Conservation (phyloP, 2,113 vertebrate genomes). For the Pseudopodoces humilis region DNA sequence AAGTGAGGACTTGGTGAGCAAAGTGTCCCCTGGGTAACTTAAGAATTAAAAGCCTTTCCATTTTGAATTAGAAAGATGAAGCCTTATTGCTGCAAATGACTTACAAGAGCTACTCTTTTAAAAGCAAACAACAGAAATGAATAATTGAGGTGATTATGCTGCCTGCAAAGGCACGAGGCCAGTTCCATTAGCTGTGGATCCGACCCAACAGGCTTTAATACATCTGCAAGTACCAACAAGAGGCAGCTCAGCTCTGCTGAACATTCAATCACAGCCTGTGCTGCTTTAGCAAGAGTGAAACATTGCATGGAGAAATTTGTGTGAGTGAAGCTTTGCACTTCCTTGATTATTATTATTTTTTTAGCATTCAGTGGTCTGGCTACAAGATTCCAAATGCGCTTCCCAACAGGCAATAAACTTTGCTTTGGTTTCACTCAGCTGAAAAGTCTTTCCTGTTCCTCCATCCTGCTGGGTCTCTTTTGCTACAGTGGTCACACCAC, state of each 20-base stretch:
- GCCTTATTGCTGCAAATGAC: slow-evolving; percentile 18
- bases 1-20: neutral
- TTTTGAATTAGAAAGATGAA: slow-evolving; percentile 39
- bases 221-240: slow-evolving; percentile 31
- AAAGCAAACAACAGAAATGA: slow-evolving; percentile 38
- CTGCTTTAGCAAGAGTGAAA: slow-evolving; percentile 12
- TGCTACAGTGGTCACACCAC: neutral
- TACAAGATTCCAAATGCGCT: neutral
- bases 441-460: neutral
- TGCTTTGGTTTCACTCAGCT: neutral
- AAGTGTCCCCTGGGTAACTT: neutral
- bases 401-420: neutral
- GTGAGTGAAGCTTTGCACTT: slow-evolving; percentile 1
- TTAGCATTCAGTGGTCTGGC: slow-evolving; percentile 24
- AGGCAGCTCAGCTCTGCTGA: slow-evolving; percentile 42
- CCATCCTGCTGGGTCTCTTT: neutral
- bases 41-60: slow-evolving; percentile 59
- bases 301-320: neutral
- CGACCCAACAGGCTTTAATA: slow-evolving; percentile 45
- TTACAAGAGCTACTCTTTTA: slow-evolving; percentile 27
- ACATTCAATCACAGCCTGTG: neutral
- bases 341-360: neutral
- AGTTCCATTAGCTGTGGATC: slow-evolving; percentile 46
- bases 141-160: slow-evolving; percentile 18
- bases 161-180: slow-evolving; percentile 33